Evolutionary conservation across 2,888 invertebrate genomes (phyloP).

Genomic region (Callosobruchus maculatus): DNA sequence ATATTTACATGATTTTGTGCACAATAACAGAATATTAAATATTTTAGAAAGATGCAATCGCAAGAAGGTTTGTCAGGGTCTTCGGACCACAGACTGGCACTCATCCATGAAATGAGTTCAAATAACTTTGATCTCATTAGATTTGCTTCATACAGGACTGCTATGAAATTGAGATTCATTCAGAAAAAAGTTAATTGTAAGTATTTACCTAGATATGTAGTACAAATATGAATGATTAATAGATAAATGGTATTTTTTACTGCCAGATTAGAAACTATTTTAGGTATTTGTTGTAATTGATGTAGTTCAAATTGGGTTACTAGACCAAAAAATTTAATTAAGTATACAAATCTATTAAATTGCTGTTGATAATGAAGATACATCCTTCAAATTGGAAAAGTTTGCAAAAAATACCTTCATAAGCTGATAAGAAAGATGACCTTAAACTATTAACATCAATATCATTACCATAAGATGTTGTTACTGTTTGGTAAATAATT

Average conservation of each 20-base stretch:
- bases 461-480: too few species aligned
- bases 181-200: constrained; percentile 96
- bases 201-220: constrained; percentile 43
- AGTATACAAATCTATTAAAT: too few species aligned
- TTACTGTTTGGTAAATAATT: too few species aligned
- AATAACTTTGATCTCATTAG: constrained; percentile 95
- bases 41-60: constrained; percentile 37
- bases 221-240: not conserved
- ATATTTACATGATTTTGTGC: not conserved
- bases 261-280: too few species aligned
- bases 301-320: too few species aligned
- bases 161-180: constrained; percentile 94
- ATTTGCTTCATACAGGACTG: constrained; percentile 96
- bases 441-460: too few species aligned
- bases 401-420: too few species aligned
- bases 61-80: constrained; percentile 39
- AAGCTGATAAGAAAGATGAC: too few species aligned
- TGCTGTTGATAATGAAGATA: too few species aligned
- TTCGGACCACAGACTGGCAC: constrained; percentile 67
- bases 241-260: not conserved
- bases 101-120: constrained; percentile 81
- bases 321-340: too few species aligned
- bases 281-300: too few species aligned
- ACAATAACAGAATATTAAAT: not conserved
- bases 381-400: too few species aligned